Conservation (phyloP, 2,797 vertebrate species). For the Eidolon dupreanum region DNA sequence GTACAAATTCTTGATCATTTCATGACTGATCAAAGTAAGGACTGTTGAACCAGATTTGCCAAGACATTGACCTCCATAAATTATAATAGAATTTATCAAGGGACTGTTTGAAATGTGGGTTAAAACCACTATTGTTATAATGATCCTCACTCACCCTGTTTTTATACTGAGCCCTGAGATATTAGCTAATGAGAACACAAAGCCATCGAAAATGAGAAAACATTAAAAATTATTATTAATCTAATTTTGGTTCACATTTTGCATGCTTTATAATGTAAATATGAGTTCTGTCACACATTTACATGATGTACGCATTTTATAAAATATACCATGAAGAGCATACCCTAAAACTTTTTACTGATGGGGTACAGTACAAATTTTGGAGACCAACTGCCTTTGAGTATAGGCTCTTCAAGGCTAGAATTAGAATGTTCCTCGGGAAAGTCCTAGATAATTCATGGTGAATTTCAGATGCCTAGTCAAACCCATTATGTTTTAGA, state of each 20-base stretch:
- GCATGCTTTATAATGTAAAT: background rate
- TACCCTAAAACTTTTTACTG: background rate
- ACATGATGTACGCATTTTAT: background rate
- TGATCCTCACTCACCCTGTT: background rate
- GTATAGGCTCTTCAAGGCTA: background rate
- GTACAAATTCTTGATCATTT: background rate
- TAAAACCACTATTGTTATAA: background rate
- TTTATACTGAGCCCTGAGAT: background rate
- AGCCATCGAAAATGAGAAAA: background rate
- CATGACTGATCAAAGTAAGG: background rate
- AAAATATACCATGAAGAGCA: background rate
- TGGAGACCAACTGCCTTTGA: background rate
- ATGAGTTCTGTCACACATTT: background rate
- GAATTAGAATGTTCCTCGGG: background rate
- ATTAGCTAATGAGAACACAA: background rate
- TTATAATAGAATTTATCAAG: background rate
- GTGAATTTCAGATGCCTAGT: background rate
- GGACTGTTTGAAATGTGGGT: background rate
- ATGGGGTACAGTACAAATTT: background rate
- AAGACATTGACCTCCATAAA: background rate
- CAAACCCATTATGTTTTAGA: conserved; percentile 36
- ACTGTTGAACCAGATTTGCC: background rate
- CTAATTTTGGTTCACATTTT: background rate
- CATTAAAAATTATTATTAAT: background rate
- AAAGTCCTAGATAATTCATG: background rate